Evolutionary conservation across 1,140 invertebrate species (phyloP), one percentile per base, ranked within the genome.

Genomic region (Lethocerus indicus): DNA sequence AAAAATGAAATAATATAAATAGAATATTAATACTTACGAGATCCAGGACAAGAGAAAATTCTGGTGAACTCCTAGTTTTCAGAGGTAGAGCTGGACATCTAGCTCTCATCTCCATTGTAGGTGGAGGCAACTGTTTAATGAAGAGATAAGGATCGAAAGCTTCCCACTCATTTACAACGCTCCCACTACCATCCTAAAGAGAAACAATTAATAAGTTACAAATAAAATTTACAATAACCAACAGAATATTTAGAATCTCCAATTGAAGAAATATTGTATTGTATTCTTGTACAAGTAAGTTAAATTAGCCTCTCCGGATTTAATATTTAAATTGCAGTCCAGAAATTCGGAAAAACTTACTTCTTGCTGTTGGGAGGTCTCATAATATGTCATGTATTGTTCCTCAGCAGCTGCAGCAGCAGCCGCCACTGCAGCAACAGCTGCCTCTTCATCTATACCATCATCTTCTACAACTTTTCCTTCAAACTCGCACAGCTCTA

Each of bases 1-100:
- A 26, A 45, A 26, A 21, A 25, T 12, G 14, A 27, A 16, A 39
- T 35, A 28, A 5, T 44, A 21, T 14, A 6, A 27, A 47, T 40
- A 32, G n/a, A 32, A 32, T n/a, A n/a, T n/a, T n/a, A 49, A 18
- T 32, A 72, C 77, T 71, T 67, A 82, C 79, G 68, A 88, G 65
- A 67, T 88, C 84, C 20, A 87, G 66, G 2, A 94, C 92, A 40
- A 97, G 71, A 60, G 89, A 91, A 61, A 93, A 94, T 62, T 92
- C 84, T 1, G 91, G 91, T 59, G 87, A 90, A 59, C 86, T 89
- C 50, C 91, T 67, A 0, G 91, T 96, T 67, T 91, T 92, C 18
- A 95, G 68, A 1, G 93, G 93, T 35, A 97, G 68, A 14, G 90
- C 91, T 12, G 92, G 91, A 61, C 81, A 83, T 52, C 87, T 71